Percentiles rank a stretch among this genome's conserved stretches.
Evolutionary conservation across 1,140 invertebrate genomes (phyloP).

Genomic region (Drosophila lacteicornis): DNA sequence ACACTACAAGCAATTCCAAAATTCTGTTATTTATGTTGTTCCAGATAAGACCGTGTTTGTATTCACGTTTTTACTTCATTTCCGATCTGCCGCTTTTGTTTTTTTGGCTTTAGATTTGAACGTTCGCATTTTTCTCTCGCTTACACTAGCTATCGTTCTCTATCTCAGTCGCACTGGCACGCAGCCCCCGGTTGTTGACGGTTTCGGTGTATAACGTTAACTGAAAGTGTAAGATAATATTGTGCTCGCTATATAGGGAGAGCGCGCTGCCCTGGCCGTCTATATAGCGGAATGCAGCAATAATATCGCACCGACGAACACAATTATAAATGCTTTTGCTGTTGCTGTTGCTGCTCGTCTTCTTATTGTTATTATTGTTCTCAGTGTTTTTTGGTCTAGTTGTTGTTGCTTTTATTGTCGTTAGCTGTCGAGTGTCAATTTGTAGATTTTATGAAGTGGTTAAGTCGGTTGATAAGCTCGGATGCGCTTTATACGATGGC

Average conservation of each 20-base stretch:
- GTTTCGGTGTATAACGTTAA: conserved; percentile 68
- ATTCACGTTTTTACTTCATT: conserved; percentile 50
- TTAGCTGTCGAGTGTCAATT: conserved; percentile 49
- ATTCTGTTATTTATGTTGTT: conserved; percentile 66
- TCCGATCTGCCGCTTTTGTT: conserved; percentile 55
- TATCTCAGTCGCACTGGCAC: conserved; percentile 2
- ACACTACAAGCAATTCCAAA: conserved; percentile 21
- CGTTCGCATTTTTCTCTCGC: conserved; percentile 9
- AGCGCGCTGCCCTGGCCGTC: background rate
- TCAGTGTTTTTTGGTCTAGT: conserved; percentile 33
- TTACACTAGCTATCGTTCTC: conserved; percentile 7
- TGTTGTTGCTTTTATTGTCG: conserved; percentile 35
- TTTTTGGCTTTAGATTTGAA: conserved; percentile 41
- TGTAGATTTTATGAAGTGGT: conserved; percentile 35
- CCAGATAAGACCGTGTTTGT: conserved; percentile 57
- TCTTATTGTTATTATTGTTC: conserved; percentile 20
- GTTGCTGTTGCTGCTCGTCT: conserved; percentile 18
- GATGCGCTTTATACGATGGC: conserved; percentile 10
- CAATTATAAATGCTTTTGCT: conserved; percentile 40
- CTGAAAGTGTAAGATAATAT: conserved; percentile 77
- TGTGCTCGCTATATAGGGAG: conserved; percentile 52
- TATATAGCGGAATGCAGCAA: conserved; percentile 38
- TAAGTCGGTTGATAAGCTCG: conserved; percentile 32
- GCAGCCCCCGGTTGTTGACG: conserved; percentile 44
- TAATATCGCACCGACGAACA: conserved; percentile 38